Conservation (phyloP, 1,140 invertebrate genomes). For the Eulimnadia texana region DNA sequence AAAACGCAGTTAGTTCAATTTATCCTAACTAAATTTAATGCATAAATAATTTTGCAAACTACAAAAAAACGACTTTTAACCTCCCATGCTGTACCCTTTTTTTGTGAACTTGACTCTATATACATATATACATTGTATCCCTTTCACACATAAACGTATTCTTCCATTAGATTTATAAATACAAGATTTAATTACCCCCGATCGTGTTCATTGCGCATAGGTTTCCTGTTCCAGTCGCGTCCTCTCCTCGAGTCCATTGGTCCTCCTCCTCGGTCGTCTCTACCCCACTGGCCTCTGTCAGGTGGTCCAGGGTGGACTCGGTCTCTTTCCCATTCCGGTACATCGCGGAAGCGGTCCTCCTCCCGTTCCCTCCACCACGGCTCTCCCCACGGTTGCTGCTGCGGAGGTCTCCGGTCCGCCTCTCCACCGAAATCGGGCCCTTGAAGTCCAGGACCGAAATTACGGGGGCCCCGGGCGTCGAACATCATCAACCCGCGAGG, state of each 20-base stretch:
- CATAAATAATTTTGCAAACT: too few species aligned
- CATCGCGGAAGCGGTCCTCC: slow-evolving; percentile 19
- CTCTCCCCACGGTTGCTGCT: background rate
- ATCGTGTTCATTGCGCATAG: background rate
- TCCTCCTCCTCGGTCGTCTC: slow-evolving; percentile 16
- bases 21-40: too few species aligned
- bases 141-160: too few species aligned
- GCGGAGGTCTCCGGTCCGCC: background rate
- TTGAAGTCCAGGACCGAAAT: slow-evolving; percentile 2
- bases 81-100: too few species aligned
- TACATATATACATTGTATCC: too few species aligned
- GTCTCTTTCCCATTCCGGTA: slow-evolving; percentile 19
- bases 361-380: slow-evolving; percentile 13
- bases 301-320: slow-evolving; percentile 15
- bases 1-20: too few species aligned
- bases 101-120: too few species aligned
- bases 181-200: background rate
- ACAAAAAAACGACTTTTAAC: too few species aligned
- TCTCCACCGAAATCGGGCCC: slow-evolving; percentile 3
- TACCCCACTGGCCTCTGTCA: slow-evolving; percentile 9
- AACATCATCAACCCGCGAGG: slow-evolving; percentile 11
- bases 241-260: background rate
- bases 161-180: background rate
- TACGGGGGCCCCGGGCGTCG: slow-evolving; percentile 11
- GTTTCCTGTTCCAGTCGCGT: background rate